Percentiles rank a stretch among this genome's conserved stretches.
phyloP scores from a whole-genome alignment of 2,888 invertebrate species.

The Dendrolimus houi region DNA sequence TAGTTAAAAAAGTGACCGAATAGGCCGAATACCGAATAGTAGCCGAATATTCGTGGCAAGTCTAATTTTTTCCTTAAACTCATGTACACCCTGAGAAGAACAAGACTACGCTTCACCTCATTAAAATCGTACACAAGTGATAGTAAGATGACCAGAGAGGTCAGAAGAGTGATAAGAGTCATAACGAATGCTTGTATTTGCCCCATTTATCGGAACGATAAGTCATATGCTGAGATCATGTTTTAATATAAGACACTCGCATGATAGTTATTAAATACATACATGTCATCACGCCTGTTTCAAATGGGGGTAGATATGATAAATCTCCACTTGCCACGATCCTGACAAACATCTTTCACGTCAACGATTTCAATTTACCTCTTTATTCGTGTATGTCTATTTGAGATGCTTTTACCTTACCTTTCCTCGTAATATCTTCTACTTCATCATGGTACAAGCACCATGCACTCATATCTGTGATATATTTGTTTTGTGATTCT shows the following conservation, averaged over 20 bases:
- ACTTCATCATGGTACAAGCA: too few species aligned
- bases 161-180: neutral
- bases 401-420: too few species aligned
- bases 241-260: neutral
- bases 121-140: neutral
- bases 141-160: neutral
- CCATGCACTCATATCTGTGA: too few species aligned
- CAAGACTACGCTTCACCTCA: neutral
- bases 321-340: too few species aligned
- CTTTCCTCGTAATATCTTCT: too few species aligned
- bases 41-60: neutral
- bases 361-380: too few species aligned
- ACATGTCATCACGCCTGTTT: neutral
- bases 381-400: too few species aligned
- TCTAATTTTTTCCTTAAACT: neutral
- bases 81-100: neutral
- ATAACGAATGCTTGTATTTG: neutral
- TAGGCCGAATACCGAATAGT: too few species aligned
- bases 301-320: neutral
- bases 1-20: too few species aligned
- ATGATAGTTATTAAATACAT: neutral
- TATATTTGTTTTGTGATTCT: too few species aligned
- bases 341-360: too few species aligned
- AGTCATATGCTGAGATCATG: neutral
- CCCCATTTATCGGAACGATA: neutral